Base-by-base conservation (phyloP, 2,113 vertebrate genomes). In the Periophthalmodon schlosseri region DNA sequence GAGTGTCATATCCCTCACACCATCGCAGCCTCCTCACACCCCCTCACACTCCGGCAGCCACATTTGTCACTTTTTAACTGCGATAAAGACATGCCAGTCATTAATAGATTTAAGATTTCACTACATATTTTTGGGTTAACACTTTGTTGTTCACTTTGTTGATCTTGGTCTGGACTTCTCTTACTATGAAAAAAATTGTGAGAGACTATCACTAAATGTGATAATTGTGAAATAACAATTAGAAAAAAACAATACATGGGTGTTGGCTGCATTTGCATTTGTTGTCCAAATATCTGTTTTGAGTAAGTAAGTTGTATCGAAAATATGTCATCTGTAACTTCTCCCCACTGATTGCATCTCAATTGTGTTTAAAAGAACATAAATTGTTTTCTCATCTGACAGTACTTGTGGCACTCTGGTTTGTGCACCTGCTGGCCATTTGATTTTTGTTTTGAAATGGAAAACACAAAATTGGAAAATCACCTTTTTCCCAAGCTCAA, bases 1-100 rank as follows among this genome's bases (percentile, higher is more conserved):
- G 56, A 21, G 79, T 77, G 81, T 84, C 81, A 77, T 60, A 80
- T 65, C 72, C 50, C 8, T 64, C 66, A 78, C 80, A 70, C 70
- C 68, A 54, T 61, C 64, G 28, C 73, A 74, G 65, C 68, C 77
- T 60, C 57, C 60, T 63, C 58, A 33, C 58, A 33, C 56, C n/a
- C 58, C 54, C 52, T 68, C 70, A 73, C 78, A 76, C 54, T 57
- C 75, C 77, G 70, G 24, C 68, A 70, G 58, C 65, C 50, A 20
- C 63, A 39, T 11, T 28, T 15, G 13, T 70, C 64, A 69, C 49
- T 50, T 23, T 79, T 74, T 74, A 72, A 74, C 64, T 61, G 68
- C 58, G 60, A 57, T 46, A 57, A 76, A 21, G 4, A 36, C 52
- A 61, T 23, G 2, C 63, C 63, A 71, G 6, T 33, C 36, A 61